Percentiles rank a stretch among this genome's conserved stretches.
These are phyloP conservation scores for Sebastes matsubarae DNA, from an alignment of 2,797 vertebrate species.

Conservation along the genomic window DNA sequence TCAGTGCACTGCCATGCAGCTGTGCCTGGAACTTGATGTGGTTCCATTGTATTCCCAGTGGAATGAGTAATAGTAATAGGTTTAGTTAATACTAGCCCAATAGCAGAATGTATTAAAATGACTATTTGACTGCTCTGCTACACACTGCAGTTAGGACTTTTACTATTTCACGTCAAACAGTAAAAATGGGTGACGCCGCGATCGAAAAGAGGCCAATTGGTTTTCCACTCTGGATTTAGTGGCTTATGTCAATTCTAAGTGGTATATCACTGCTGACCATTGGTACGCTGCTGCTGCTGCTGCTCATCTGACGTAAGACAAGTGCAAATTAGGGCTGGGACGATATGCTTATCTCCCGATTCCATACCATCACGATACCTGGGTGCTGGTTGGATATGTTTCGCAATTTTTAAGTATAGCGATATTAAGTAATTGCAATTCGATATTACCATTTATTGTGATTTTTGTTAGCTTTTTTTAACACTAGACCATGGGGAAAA, in stretches of 20 bases:
- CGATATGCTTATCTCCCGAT: neutral
- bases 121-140: neutral
- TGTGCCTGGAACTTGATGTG: neutral
- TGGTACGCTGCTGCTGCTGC: neutral
- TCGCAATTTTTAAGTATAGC: neutral
- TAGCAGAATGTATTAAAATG: neutral
- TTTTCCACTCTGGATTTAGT: neutral
- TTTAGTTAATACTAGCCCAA: neutral
- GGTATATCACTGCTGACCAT: neutral
- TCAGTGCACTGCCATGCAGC: slow-evolving; percentile 1
- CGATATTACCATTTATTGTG: neutral
- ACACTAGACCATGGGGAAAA: neutral
- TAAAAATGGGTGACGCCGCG: neutral
- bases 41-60: neutral
- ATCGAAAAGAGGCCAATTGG: neutral
- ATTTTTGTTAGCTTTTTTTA: neutral
- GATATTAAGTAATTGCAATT: neutral
- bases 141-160: neutral
- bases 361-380: neutral
- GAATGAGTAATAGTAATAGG: neutral
- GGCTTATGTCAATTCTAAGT: neutral
- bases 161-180: neutral
- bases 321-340: neutral
- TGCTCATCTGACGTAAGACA: neutral
- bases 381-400: neutral